Percentiles rank a stretch among this genome's conserved stretches.
phyloP scores from a whole-genome alignment of 2,888 invertebrate species.

The Coelogynopora nodosa region DNA sequence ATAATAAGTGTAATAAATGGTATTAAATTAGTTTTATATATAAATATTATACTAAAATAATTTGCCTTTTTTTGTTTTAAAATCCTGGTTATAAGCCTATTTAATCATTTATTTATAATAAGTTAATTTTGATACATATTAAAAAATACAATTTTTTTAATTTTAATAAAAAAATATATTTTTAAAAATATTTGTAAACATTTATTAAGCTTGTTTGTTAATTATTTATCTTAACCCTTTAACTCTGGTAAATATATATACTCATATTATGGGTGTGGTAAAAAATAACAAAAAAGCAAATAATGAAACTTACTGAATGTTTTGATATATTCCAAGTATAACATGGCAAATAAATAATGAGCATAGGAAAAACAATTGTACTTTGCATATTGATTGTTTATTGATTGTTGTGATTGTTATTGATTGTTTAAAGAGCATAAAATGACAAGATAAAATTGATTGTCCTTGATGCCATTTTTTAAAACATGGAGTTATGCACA shows the following conservation, averaged over 20 bases:
- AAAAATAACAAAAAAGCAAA: background rate
- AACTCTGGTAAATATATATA: background rate
- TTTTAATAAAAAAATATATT: too few species aligned
- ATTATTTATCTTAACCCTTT: background rate
- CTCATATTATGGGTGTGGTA: background rate
- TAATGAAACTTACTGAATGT: background rate
- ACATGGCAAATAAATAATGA: background rate
- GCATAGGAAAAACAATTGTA: background rate
- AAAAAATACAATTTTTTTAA: too few species aligned
- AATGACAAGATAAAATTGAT: constrained; percentile 1
- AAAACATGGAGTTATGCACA: constrained; percentile 28
- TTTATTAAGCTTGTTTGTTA: background rate
- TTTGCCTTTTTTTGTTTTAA: too few species aligned
- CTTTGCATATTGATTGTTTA: too few species aligned
- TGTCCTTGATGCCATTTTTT: constrained; percentile 20
- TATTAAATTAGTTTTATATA: too few species aligned
- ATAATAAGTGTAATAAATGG: too few species aligned
- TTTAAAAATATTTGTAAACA: background rate
- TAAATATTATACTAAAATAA: too few species aligned
- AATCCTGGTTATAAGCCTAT: too few species aligned
- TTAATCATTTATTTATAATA: too few species aligned
- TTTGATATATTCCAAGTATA: background rate
- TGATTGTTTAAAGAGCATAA: constrained; percentile 2
- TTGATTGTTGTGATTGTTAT: background rate
- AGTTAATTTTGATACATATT: too few species aligned